Evolutionary conservation across 92 coral and sea anemone genomes (phyloP).

Genomic region (Zoanthus sansibaricus): DNA sequence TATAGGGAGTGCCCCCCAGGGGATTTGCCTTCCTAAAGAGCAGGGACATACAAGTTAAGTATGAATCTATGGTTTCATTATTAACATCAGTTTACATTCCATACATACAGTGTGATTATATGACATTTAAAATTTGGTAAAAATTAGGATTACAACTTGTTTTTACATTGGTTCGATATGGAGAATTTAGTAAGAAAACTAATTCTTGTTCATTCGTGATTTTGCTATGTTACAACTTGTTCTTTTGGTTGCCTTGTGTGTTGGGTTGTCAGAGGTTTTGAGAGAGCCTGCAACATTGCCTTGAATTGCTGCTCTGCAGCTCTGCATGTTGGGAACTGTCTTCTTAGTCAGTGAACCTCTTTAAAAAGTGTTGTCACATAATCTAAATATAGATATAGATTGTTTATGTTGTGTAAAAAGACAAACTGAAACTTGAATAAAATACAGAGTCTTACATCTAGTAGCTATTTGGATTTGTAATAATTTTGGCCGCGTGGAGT

Average conservation of each 20-base stretch:
- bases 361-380: slow-evolving; percentile 53
- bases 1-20: too few relatives aligned
- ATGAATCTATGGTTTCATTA: neutral
- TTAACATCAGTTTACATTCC: neutral
- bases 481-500: neutral
- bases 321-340: slow-evolving; percentile 17
- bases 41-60: neutral
- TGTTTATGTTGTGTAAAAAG: neutral
- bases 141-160: neutral
- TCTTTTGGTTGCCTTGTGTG: slow-evolving; percentile 40
- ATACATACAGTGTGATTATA: neutral
- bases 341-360: slow-evolving; percentile 34
- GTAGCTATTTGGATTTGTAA: neutral
- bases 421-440: neutral
- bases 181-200: neutral
- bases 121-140: neutral
- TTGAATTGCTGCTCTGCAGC: slow-evolving; percentile 53
- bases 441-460: neutral
- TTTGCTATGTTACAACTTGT: slow-evolving; percentile 39
- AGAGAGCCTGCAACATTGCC: slow-evolving; percentile 52
- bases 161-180: neutral
- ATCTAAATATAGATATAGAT: slow-evolving; percentile 12
- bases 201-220: slow-evolving; percentile 34
- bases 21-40: neutral
- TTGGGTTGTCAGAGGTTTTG: slow-evolving; percentile 46